Conservation (phyloP, 1,140 invertebrate genomes). For the Linepithema humile region DNA sequence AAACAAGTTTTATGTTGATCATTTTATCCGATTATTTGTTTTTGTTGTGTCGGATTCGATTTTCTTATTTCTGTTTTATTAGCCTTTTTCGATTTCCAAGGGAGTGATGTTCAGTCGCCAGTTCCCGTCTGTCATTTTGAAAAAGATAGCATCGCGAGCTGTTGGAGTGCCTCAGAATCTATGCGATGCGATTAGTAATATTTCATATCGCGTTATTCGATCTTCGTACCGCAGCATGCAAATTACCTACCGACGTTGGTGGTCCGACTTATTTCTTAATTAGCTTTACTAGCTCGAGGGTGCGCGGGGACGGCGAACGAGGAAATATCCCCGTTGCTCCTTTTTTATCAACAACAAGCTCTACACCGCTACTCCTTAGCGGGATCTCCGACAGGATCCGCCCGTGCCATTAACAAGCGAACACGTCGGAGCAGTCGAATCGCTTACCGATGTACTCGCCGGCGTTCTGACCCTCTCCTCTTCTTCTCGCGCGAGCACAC, state of each 20-base stretch:
- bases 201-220: slow-evolving; percentile 52
- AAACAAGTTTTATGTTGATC: not conserved
- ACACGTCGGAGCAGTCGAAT: slow-evolving; percentile 12
- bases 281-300: slow-evolving; percentile 62
- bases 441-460: slow-evolving; percentile 30
- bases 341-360: slow-evolving; percentile 55
- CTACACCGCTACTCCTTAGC: slow-evolving; percentile 43
- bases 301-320: slow-evolving; percentile 43
- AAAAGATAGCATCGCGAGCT: slow-evolving; percentile 8
- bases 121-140: slow-evolving; percentile 7
- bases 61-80: not conserved
- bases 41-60: not conserved
- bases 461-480: not conserved
- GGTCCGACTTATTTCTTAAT: slow-evolving; percentile 73
- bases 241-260: slow-evolving; percentile 64
- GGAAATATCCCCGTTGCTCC: slow-evolving; percentile 18
- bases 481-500: not conserved
- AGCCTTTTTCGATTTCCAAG: not conserved
- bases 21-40: not conserved
- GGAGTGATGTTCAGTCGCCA: not conserved
- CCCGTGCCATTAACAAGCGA: slow-evolving; percentile 51
- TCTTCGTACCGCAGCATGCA: slow-evolving; percentile 49
- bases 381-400: slow-evolving; percentile 25
- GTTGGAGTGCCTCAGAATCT: slow-evolving; percentile 11
- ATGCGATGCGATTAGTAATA: slow-evolving; percentile 47